phyloP scores from a whole-genome alignment of 2,888 invertebrate species.

The Agrotis exclamationis region DNA sequence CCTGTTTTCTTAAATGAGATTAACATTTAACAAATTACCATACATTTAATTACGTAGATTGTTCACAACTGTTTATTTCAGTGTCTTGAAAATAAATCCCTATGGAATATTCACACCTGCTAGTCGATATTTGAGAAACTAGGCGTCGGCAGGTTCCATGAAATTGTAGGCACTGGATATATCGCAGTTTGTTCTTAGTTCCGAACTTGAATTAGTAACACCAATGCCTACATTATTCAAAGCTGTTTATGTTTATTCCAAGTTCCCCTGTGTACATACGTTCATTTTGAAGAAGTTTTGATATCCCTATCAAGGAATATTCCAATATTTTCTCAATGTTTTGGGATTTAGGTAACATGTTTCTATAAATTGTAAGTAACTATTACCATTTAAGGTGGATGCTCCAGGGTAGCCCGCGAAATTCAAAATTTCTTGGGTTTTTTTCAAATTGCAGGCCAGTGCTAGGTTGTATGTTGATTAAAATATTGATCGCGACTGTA shows the following conservation, averaged over 20 bases:
- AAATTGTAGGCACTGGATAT: constrained; percentile 29
- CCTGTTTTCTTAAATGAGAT: no score
- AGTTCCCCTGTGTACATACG: constrained; percentile 8
- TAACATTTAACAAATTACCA: no score
- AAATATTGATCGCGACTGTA: no score
- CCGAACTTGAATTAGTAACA: constrained; percentile 39
- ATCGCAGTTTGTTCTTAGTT: constrained; percentile 46
- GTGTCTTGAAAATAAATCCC: background rate
- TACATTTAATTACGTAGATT: no score
- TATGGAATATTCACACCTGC: constrained; percentile 18
- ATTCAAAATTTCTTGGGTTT: no score
- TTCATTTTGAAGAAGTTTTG: constrained; percentile 21
- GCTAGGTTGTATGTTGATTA: no score
- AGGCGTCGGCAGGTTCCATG: constrained; percentile 12
- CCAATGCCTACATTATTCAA: constrained; percentile 37
- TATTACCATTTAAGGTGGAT: background rate
- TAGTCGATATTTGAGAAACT: constrained; percentile 3
- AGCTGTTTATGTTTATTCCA: constrained; percentile 31
- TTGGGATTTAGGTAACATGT: background rate
- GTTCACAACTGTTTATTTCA: no score
- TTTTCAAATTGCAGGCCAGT: no score
- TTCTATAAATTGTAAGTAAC: background rate
- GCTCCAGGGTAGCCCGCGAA: no score
- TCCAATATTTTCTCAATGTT: background rate
- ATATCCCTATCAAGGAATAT: background rate